phyloP scores from a whole-genome alignment of 1,140 invertebrate genomes.

The Drosophila insularis region DNA sequence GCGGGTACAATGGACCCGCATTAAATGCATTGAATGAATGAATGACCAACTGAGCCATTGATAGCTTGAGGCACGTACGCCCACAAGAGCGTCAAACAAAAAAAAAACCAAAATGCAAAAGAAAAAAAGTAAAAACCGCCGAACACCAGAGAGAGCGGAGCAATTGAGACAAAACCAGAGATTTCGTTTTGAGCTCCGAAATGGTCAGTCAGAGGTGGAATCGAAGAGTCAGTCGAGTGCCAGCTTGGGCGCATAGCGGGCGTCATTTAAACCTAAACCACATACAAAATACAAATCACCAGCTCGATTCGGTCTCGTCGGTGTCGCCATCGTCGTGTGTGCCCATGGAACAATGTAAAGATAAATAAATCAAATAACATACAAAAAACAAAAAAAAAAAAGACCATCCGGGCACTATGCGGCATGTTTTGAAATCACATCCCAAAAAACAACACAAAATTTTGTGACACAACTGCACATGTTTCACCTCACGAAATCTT shows the following conservation, averaged over 20 bases:
- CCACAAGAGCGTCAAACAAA: constrained; percentile 31
- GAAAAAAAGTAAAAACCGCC: constrained; percentile 5
- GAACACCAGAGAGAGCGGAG: constrained; percentile 21
- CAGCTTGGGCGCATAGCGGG: constrained; percentile 70
- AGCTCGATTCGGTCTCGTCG: constrained; percentile 33
- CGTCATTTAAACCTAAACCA: constrained; percentile 40
- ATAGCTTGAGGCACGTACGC: constrained; percentile 33
- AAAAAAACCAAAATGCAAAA: constrained; percentile 14
- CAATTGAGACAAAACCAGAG: constrained; percentile 26
- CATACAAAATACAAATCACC: not conserved
- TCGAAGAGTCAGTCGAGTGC: constrained; percentile 53
- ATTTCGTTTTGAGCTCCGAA: constrained; percentile 25
- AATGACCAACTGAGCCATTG: constrained; percentile 59
- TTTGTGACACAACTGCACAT: constrained; percentile 9
- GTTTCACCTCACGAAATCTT: constrained; percentile 2
- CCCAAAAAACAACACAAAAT: constrained; percentile 10
- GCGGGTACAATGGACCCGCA: not conserved
- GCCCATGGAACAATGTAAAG: constrained; percentile 34
- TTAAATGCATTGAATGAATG: not conserved
- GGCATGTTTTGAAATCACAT: constrained; percentile 18
- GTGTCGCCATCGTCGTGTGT: constrained; percentile 13
- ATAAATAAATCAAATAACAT: constrained; percentile 38
- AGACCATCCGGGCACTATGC: constrained; percentile 14
- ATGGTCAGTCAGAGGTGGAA: constrained; percentile 33
- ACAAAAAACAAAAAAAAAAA: constrained; percentile 9